Evolutionary conservation across 2,113 vertebrate species (phyloP).

Genomic region (Budorcas taxicolor): DNA sequence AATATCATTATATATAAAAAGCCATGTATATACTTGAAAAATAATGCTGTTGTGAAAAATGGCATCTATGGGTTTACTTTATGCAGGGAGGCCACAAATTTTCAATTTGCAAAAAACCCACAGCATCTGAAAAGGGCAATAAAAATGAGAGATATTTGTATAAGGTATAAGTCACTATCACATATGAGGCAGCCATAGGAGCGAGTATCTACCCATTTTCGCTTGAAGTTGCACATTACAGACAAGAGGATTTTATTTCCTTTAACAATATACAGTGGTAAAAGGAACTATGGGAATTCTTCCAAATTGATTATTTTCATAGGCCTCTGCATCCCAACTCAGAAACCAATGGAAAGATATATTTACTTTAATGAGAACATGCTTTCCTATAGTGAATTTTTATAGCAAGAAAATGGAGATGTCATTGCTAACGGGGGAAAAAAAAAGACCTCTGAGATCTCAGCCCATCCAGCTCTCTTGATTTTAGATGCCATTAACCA

Average conservation of each 20-base stretch:
- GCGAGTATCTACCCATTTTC: background rate
- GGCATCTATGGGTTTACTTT: background rate
- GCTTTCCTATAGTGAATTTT: constrained; percentile 47
- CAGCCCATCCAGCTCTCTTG: constrained; percentile 25
- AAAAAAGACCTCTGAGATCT: constrained; percentile 42
- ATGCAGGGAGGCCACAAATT: background rate
- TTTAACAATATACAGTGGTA: background rate
- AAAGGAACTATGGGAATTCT: constrained; percentile 7
- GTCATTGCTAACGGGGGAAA: background rate
- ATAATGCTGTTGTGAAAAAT: background rate
- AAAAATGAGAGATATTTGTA: background rate
- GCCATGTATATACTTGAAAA: background rate
- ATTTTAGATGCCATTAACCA: constrained; percentile 43
- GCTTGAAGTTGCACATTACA: background rate
- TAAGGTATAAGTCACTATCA: background rate
- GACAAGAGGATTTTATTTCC: background rate
- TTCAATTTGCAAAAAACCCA: background rate
- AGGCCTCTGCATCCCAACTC: background rate
- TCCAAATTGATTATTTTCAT: constrained; percentile 44
- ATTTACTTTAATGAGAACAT: constrained; percentile 52
- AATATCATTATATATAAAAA: background rate
- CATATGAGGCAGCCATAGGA: background rate
- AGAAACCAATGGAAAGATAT: constrained; percentile 31
- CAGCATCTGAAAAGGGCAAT: background rate
- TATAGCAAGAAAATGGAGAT: constrained; percentile 31